Conservation (phyloP, 2,113 vertebrate genomes). For the Leucosticte australis region DNA sequence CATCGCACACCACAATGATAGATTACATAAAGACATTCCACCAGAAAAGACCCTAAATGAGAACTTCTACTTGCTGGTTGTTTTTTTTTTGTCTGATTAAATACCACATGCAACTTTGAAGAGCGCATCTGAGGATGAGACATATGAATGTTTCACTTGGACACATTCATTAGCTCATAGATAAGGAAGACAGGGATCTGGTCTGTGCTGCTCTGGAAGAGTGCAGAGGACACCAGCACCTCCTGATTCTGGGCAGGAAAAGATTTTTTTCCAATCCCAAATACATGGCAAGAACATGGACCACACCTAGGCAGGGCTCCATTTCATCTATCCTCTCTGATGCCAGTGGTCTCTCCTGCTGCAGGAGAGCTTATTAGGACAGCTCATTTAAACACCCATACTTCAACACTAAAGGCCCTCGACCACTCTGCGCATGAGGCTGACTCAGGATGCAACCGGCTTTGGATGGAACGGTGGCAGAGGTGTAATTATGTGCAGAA, state of each 20-base stretch:
- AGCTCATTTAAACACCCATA: background rate
- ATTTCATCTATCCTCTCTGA: background rate
- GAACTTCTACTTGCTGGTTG: background rate
- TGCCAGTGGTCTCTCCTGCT: background rate
- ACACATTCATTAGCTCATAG: background rate
- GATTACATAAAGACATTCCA: background rate
- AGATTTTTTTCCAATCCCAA: background rate
- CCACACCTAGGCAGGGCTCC: background rate
- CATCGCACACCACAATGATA: background rate
- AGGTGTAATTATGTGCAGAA: background rate
- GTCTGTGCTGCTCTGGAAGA: background rate
- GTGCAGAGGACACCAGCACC: background rate
- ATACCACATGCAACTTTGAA: background rate
- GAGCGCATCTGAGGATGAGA: background rate
- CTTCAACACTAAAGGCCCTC: background rate
- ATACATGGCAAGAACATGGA: accelerated
- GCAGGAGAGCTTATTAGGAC: background rate
- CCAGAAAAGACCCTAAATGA: background rate
- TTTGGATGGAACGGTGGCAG: background rate
- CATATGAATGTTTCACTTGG: background rate
- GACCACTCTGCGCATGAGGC: background rate
- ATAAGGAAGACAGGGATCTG: background rate
- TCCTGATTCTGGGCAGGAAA: background rate
- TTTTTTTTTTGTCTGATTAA: background rate
- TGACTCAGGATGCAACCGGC: background rate